phyloP scores from a whole-genome alignment of 2,797 vertebrate genomes.

The Enteromius mattozi region DNA sequence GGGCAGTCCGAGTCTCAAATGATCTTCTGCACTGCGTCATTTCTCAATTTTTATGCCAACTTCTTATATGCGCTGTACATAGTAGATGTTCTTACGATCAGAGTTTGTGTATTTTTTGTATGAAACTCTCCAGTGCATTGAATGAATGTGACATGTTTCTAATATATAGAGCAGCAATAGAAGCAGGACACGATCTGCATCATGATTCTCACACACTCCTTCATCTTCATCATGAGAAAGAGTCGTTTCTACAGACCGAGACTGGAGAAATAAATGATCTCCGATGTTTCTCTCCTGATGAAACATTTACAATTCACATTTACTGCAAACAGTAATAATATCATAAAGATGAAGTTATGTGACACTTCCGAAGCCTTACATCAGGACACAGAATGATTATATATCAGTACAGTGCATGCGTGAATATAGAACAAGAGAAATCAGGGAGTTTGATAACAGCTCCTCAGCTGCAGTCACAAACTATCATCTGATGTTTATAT shows the following conservation, averaged over 20 bases:
- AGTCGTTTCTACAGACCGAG: not conserved
- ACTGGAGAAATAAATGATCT: not conserved
- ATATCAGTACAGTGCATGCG: not conserved
- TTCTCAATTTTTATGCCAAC: constrained; percentile 46
- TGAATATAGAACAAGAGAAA: not conserved
- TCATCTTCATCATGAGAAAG: not conserved
- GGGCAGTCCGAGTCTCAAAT: not conserved
- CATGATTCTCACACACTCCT: not conserved
- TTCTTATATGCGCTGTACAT: constrained; percentile 50
- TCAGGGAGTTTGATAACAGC: constrained; percentile 20
- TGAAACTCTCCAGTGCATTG: constrained; percentile 33
- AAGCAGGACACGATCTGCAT: constrained; percentile 30
- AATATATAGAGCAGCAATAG: constrained; percentile 58
- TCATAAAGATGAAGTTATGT: not conserved
- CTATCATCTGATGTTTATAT: not conserved
- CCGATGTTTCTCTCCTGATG: not conserved
- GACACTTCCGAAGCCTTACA: constrained; percentile 21
- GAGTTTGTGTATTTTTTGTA: constrained; percentile 52
- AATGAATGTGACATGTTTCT: constrained; percentile 55
- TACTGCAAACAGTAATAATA: not conserved
- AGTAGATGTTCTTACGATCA: constrained; percentile 43
- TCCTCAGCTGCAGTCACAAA: not conserved
- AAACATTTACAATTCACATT: not conserved
- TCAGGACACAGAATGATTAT: not conserved
- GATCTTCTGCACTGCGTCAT: constrained; percentile 3